A percentile compares a stretch with the other conserved stretches of the same genome.
Conservation (phyloP, 1,140 invertebrate species). For the Apis laboriosa region DNA sequence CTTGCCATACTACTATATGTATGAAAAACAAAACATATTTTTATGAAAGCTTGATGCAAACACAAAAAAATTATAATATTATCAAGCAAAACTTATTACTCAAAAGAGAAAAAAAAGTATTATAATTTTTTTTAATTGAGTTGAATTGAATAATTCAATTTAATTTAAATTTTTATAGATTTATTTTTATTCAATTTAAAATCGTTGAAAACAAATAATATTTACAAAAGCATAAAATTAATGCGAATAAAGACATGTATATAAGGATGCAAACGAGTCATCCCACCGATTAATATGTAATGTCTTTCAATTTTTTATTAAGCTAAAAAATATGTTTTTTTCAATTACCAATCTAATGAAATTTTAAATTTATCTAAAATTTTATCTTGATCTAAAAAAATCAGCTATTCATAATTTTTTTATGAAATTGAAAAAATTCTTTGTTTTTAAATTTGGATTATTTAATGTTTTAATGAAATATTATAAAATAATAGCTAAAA, state of each 20-base stretch:
- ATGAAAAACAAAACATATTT: conserved; percentile 74
- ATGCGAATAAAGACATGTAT: conserved; percentile 36
- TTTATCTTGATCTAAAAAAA: background rate
- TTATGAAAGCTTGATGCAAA: conserved; percentile 72
- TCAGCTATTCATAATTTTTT: background rate
- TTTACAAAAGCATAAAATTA: conserved; percentile 30
- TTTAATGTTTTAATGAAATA: conserved; percentile 18
- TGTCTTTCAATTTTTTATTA: conserved; percentile 29
- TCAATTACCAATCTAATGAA: background rate
- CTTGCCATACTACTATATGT: conserved; percentile 68
- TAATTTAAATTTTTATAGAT: conserved; percentile 22
- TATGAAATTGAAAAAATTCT: background rate
- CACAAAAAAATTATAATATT: conserved; percentile 21
- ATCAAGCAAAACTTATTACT: conserved; percentile 37
- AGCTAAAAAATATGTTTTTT: conserved; percentile 16
- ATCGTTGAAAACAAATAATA: background rate
- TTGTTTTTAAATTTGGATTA: background rate
- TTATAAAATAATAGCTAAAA: conserved; percentile 22
- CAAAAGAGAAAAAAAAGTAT: conserved; percentile 38
- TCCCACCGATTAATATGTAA: conserved; percentile 54
- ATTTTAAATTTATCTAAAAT: background rate
- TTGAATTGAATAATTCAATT: conserved; percentile 20
- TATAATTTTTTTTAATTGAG: conserved; percentile 7
- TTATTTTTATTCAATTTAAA: conserved; percentile 41
- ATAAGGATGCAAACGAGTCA: conserved; percentile 43